phyloP scores from a whole-genome alignment of 2,113 vertebrate species.

The Euleptes europaea region DNA sequence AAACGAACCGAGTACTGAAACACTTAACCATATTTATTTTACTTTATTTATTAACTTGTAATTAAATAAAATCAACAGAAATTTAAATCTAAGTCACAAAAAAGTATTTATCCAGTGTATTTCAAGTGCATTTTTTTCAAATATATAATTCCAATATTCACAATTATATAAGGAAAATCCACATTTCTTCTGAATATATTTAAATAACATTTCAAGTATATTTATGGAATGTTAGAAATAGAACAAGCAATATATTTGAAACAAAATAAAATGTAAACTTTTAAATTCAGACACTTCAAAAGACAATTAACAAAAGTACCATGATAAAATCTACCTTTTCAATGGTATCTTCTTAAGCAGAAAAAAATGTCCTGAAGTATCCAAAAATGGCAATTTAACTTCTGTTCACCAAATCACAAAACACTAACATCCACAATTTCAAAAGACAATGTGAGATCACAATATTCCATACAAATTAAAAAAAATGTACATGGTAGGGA shows the following conservation, averaged over 20 bases:
- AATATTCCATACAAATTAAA: slow-evolving; percentile 94
- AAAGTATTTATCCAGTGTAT: slow-evolving; percentile 99
- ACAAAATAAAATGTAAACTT: slow-evolving; percentile 96
- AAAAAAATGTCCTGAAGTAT: slow-evolving; percentile 81
- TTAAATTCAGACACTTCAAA: slow-evolving; percentile 86
- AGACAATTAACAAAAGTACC: slow-evolving; percentile 86
- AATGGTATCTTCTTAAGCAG: slow-evolving; percentile 81
- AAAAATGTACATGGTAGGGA: slow-evolving; percentile 81
- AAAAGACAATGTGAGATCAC: slow-evolving; percentile 92
- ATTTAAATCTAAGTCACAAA: slow-evolving; percentile 96
- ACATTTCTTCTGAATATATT: slow-evolving; percentile 90
- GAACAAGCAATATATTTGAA: slow-evolving; percentile 90
- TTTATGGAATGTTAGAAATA: slow-evolving; percentile 97
- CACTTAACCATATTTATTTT: slow-evolving; percentile 83
- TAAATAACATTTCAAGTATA: slow-evolving; percentile 99
- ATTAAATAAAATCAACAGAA: slow-evolving; percentile 99
- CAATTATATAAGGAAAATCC: slow-evolving; percentile 91
- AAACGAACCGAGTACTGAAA: slow-evolving; percentile 70
- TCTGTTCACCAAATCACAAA: slow-evolving; percentile 96
- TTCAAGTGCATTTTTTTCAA: slow-evolving; percentile 99
- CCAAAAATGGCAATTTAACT: slow-evolving; percentile 83
- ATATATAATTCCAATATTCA: slow-evolving; percentile 94
- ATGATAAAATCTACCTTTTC: slow-evolving; percentile 85
- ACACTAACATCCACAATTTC: slow-evolving; percentile 96
- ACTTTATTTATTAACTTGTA: slow-evolving; percentile 95